Base-by-base conservation (phyloP, 2,113 vertebrate genomes). In the Syngnathus scovelli region DNA sequence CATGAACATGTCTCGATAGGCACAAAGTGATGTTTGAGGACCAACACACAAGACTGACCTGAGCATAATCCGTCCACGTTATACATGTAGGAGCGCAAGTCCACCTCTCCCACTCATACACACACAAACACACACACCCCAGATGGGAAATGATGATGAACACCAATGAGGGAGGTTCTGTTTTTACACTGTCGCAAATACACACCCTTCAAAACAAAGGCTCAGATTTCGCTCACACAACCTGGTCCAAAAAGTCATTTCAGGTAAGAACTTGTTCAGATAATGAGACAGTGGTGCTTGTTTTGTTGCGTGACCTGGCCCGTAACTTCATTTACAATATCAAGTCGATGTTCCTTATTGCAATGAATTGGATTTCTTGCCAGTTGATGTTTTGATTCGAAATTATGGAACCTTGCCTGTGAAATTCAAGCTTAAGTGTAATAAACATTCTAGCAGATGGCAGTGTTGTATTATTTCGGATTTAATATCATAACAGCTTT, bases 141-240 rank as follows among this genome's bases (percentile, higher is more conserved):
- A 58, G 81, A 85, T 70, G 77, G 83, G n/a, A 73, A 76, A 76
- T 67, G 37, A 66, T 12, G 41, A 44, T 52, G 6, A 54, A 43
- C 59, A 55, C 43, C 27, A 33, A 33, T 33, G 69, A 55, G 58
- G n/a, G 39, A 71, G 48, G 38, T 65, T 65, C 64, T 68, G 60
- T 7, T 73, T 79, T 76, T 59, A 69, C 68, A 68, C 43, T 52
- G 46, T 41, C 18, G 68, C 51, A 56, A 68, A 69, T 6, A 36
- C 41, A 44, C 64, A 77, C 27, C 61, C 68, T 78, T 76, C 61
- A 68, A 65, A 79, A 48, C 65, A 82, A 76, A 73, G 70, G 10
- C 66, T n/a, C 33, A 0, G 6, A 64, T 58, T 58, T 58, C 55
- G 6, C 55, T 58, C 13, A 36, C 55, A 58, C 13, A 36, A 58